A percentile compares a stretch with the other conserved stretches of the same genome.
phyloP scores from a whole-genome alignment of 2,797 vertebrate species.

The Spondyliosoma cantharus region DNA sequence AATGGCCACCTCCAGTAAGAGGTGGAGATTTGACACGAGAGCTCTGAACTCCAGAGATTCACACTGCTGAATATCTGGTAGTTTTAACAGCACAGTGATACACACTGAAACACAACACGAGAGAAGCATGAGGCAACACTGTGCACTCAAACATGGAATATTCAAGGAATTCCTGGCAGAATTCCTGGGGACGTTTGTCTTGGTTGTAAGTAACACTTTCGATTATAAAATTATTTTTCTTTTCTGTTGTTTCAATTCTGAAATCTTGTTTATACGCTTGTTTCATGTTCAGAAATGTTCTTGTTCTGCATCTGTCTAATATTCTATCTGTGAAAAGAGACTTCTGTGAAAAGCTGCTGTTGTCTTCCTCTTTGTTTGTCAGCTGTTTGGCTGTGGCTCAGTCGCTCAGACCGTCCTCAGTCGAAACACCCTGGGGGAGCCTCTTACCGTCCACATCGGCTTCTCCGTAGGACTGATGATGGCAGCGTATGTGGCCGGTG shows the following conservation, averaged over 20 bases:
- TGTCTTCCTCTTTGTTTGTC: conserved; percentile 30
- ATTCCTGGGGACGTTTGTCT: conserved; percentile 93
- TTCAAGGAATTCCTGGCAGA: conserved; percentile 93
- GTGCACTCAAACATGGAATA: conserved; percentile 89
- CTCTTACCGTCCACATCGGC: conserved; percentile 87
- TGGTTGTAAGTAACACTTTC: conserved; percentile 90
- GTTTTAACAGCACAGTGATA: conserved; percentile 48
- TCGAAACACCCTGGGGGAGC: conserved; percentile 86
- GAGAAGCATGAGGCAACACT: conserved; percentile 88
- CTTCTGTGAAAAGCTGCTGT: neutral
- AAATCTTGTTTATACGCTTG: neutral
- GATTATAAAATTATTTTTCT: neutral
- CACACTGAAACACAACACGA: conserved; percentile 71
- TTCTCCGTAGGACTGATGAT: conserved; percentile 92
- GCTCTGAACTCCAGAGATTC: conserved; percentile 54
- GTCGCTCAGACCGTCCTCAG: conserved; percentile 93
- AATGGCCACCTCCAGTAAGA: conserved; percentile 66
- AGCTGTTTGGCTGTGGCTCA: conserved; percentile 93
- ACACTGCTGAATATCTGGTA: conserved; percentile 44
- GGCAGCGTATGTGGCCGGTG: conserved; percentile 90
- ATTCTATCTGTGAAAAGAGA: neutral
- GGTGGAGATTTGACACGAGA: conserved; percentile 60
- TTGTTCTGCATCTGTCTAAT: neutral
- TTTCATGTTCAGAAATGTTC: neutral
- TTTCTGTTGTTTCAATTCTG: neutral